Evolutionary conservation across 2,888 invertebrate species (phyloP), one percentile per base, ranked within the genome.

Genomic region (Sycophila texana): DNA sequence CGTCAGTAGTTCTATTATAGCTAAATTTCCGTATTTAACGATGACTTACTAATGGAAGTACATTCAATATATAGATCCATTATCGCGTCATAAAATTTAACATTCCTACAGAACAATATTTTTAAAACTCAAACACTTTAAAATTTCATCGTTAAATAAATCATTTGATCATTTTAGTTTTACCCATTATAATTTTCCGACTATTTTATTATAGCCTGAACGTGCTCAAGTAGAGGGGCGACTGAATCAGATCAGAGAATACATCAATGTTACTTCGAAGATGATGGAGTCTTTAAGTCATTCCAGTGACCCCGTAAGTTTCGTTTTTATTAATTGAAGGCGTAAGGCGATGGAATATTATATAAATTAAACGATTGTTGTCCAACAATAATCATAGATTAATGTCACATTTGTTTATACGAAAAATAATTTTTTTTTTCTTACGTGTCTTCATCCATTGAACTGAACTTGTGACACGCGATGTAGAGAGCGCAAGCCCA

Each of bases 221-320:
- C 93, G 94, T 71, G 93, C 92, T 26, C 93, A 94, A 73, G 94
- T 95, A 58, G 94, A 95, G 86, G 93, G 93, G 51, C 92, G 94
- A 67, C 91, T 95, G 20, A 93, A 93, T 79, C 94, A 95, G 90
- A 95, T 95, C 82, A 91, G 94, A 68, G 95, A 95, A 86, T 95
- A 95, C 87, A 94, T 95, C 81, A 92, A 93, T 86, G 93, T 94
- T 55, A 95, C 95, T 5, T 93, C 94, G 39, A 93, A 93, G 1
- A 92, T 95, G 82, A 94, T 95, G 88, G 94, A 94, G 76, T 94
- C 94, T 57, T 93, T 95, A 91, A 93, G 94, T 84, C 94, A 93
- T 84, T 93, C 93, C 14, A 94, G 93, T 85, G 94, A 95, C 89
- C 94, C 94, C 91, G 95, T 95, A 90, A 90, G 90, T 89, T 66